Evolutionary conservation across 2,113 vertebrate species (phyloP), one percentile per base, ranked within the genome.

Genomic region (Rhagologus leucostigma): DNA sequence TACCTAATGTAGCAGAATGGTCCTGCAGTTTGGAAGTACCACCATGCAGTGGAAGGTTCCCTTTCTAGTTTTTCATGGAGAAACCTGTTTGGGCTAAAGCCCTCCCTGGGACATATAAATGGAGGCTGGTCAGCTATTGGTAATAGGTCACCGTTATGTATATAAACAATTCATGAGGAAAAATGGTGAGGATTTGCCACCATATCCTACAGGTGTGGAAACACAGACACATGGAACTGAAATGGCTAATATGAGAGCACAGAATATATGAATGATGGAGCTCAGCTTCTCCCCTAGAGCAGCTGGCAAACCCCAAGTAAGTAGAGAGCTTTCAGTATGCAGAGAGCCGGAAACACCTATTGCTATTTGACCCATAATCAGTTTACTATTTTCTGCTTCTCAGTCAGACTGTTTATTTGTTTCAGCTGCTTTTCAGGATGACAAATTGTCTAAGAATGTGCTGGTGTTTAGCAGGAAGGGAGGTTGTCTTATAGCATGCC

Each of bases 381-480:
- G 92, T 97, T 95, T 97, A 95, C 90, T 90, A 69, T 93, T 96
- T 96, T 93, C 77, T 96, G 85, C 88, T 93, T 85, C 70, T 95
- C 23, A 39, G 70, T 71, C 88, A 84, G 86, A 90, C 90, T 92
- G 80, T 95, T 97, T 92, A 83, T 96, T 94, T 95, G 91, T 94
- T 96, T 96, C 93, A 75, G 21, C 90, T 96, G 93, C 89, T 96
- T 84, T 93, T 96, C 73, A 93, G 95, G 84, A 97, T 98, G 97
- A 97, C 55, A 1, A 80, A 82, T 97, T 95, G 96, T 97, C 97
- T 98, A 97, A 96, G 97, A 97, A 97, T 98, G 91, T 82, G 71
- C 56, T 86, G 50, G 75, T 93, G 88, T 83, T 91, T 73, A 95
- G 81, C 90, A 94, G 86, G 81, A 90, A 86, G 30, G 33, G 37